Evolutionary conservation across 2,113 vertebrate species (phyloP), one percentile per base, ranked within the genome.

Genomic region (Felis chaus): DNA sequence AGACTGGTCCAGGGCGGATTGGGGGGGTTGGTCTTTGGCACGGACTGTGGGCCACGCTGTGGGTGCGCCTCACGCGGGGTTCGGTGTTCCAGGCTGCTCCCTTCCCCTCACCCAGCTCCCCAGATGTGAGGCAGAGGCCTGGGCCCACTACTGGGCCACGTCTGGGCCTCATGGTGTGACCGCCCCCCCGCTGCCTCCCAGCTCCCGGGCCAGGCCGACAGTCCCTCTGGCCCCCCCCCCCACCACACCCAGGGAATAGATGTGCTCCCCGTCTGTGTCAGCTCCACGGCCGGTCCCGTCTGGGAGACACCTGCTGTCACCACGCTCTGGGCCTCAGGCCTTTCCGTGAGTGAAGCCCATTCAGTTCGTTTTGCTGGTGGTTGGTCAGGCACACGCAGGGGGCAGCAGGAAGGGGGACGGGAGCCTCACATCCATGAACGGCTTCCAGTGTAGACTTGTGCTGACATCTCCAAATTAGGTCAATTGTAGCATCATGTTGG

Each of bases 21-120:
- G 7, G 16, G 63, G 45, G 45, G 16, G 15, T 61, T 9, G 55
- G 31, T 63, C 80, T 73, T 25, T 25, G 9, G 41, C 29, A 33
- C 61, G 27, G 66, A 21, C 2, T 27, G 13, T 55, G 41, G 71
- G 23, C 33, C 27, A 10, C 5, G 14, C 23, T 9, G 27, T 33
- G n/a, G 41, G 23, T 29, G 36, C 0, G 13, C 27, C 50, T 71
- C 48, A 48, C 0, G 0, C 6, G 36, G n/a, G 25, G 15, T 13
- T 23, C 53, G 69, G 14, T 18, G 9, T 33, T 84, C 48, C 3
- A 0, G 48, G 39, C 50, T 89, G 27, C 68, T 23, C 36, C 33
- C 71, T 79, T 61, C 36, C 5, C 23, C n/a, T 57, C 61, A 21
- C 36, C 48, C 86, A 55, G 14, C 19, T 78, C 71, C 63, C 39